A percentile compares a stretch with the other conserved stretches of the same genome.
phyloP scores from a whole-genome alignment of 2,888 invertebrate species.

The Synanthedon tipuliformis region DNA sequence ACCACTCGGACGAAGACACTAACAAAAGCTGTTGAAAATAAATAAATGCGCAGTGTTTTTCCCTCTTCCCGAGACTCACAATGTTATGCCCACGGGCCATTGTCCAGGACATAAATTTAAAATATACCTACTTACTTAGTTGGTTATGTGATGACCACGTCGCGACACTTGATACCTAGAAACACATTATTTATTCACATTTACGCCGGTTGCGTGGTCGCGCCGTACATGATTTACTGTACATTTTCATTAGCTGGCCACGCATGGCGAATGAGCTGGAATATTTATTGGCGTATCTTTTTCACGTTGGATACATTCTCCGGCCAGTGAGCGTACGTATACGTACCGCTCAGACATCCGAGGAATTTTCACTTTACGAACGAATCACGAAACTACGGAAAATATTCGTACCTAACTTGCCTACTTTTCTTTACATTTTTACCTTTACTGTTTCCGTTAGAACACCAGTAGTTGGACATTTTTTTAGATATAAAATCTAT shows the following conservation, averaged over 20 bases:
- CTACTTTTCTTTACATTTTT: neutral
- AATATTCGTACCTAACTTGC: neutral
- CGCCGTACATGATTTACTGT: neutral
- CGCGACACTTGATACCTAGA: slow-evolving; percentile 2
- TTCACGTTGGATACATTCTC: slow-evolving; percentile 19
- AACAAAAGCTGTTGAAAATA: too few relatives aligned
- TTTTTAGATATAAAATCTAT: too few relatives aligned
- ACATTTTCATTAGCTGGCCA: slow-evolving; percentile 7
- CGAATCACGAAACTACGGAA: slow-evolving; percentile 24
- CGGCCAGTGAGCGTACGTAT: slow-evolving; percentile 23
- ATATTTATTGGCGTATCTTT: slow-evolving; percentile 36
- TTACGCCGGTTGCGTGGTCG: neutral
- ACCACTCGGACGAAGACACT: too few relatives aligned
- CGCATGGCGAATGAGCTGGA: slow-evolving; percentile 8
- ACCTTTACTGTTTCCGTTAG: neutral
- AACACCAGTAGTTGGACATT: neutral
- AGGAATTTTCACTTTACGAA: slow-evolving; percentile 47
- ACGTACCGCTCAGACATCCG: slow-evolving; percentile 21
- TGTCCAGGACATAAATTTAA: too few relatives aligned
- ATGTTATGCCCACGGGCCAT: too few relatives aligned
- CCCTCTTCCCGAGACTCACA: too few relatives aligned
- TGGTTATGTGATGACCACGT: neutral
- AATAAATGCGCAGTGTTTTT: too few relatives aligned
- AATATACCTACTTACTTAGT: too few relatives aligned
- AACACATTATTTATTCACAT: slow-evolving; percentile 1